Percentiles rank a stretch among this genome's conserved stretches.
phyloP scores from a whole-genome alignment of 1,140 invertebrate genomes.

The Zaprionus africanus region DNA sequence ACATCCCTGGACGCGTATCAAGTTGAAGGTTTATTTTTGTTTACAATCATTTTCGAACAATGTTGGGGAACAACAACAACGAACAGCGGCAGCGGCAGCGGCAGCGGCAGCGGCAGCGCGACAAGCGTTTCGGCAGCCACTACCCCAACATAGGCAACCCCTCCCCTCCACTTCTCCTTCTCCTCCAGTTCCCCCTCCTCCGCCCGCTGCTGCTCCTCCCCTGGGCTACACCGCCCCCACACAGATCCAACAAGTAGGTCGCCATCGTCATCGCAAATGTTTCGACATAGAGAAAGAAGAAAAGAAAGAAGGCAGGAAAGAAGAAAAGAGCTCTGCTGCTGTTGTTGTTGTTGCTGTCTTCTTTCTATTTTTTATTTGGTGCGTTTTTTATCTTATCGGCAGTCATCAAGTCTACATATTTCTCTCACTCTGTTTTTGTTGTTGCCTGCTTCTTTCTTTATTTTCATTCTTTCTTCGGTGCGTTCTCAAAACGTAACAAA shows the following conservation, averaged over 20 bases:
- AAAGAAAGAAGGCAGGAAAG: conserved; percentile 10
- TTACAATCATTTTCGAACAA: conserved; percentile 74
- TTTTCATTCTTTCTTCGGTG: conserved; percentile 14
- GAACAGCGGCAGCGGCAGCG: conserved; percentile 39
- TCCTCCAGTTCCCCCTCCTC: background rate
- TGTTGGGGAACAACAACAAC: conserved; percentile 42
- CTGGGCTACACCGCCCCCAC: conserved; percentile 59
- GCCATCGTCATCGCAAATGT: conserved; percentile 57
- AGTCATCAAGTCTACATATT: conserved; percentile 60
- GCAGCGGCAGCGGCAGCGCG: conserved; percentile 37
- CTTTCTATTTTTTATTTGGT: conserved; percentile 30
- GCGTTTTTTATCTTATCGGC: conserved; percentile 71
- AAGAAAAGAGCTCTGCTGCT: conserved; percentile 8
- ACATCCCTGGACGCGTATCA: conserved; percentile 83
- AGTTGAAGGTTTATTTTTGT: conserved; percentile 84
- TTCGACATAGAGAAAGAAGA: conserved; percentile 67
- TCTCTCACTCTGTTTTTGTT: conserved; percentile 20
- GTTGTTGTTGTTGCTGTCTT: conserved; percentile 18
- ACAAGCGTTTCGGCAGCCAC: conserved; percentile 36
- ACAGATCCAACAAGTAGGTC: conserved; percentile 76
- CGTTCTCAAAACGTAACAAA: conserved; percentile 30
- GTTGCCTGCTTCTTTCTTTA: background rate
- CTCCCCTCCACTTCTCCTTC: background rate
- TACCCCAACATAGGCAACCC: conserved; percentile 28
- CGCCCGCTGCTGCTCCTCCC: background rate